Evolutionary conservation across 53 echinoderm and acorn worm genomes (phyloP).

Genomic region (Hippasteria phrygiana): DNA sequence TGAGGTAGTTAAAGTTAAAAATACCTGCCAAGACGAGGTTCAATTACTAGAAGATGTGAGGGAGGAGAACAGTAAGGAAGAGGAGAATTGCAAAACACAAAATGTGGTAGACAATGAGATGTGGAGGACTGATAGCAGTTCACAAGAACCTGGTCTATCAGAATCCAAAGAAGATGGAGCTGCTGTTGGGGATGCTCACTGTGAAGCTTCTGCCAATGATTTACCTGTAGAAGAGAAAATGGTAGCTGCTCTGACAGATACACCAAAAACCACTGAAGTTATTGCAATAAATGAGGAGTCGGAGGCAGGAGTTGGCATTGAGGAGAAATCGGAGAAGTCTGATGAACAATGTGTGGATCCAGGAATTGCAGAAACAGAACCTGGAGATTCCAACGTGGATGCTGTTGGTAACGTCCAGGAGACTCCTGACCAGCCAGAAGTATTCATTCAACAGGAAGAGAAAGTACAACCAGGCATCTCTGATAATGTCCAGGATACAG

Average conservation of each 20-base stretch:
- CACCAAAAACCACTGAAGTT: not conserved
- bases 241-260: not conserved
- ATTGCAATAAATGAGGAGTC: not conserved
- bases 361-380: not conserved
- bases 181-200: not conserved
- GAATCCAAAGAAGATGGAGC: conserved; percentile 13
- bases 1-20: not conserved
- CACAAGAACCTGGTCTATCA: not conserved
- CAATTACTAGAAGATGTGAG: not conserved
- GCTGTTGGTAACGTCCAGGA: not conserved
- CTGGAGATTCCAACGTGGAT: not conserved
- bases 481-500: not conserved
- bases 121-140: not conserved
- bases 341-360: not conserved
- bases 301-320: not conserved
- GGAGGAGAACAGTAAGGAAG: not conserved
- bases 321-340: not conserved
- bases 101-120: conserved; percentile 6
- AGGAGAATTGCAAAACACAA: not conserved
- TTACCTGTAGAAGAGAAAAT: not conserved
- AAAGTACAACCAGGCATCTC: not conserved
- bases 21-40: not conserved
- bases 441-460: not conserved
- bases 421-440: not conserved
- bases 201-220: not conserved